A percentile compares a stretch with the other conserved stretches of the same genome.
Evolutionary conservation across 2,113 vertebrate genomes (phyloP).

Genomic region (Arenaria interpres): DNA sequence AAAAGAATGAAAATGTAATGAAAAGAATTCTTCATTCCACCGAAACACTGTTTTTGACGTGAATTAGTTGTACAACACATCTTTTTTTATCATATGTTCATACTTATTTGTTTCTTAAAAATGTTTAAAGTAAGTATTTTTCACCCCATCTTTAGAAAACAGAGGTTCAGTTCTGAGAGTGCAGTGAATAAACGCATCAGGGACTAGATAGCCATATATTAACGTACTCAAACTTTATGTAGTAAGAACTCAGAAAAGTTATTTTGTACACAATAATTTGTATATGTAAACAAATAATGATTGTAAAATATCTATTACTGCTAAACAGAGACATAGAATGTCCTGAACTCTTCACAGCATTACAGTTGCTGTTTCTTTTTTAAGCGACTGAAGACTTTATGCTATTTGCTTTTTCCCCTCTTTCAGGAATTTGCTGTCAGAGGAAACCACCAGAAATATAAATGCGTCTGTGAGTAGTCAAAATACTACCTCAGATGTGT

Average conservation of each 20-base stretch:
- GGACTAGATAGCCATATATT: background rate
- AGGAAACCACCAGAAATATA: slow-evolving; percentile 13
- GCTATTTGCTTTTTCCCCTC: background rate
- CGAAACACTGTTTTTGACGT: background rate
- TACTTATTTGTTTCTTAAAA: background rate
- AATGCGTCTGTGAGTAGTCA: background rate
- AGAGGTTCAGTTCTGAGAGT: background rate
- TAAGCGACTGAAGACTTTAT: background rate
- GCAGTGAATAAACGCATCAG: background rate
- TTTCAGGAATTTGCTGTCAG: background rate
- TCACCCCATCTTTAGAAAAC: background rate
- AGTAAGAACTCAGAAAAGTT: background rate
- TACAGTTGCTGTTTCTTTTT: background rate
- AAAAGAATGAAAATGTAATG: no score
- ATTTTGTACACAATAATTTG: background rate
- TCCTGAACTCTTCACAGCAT: background rate
- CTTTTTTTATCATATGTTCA: background rate
- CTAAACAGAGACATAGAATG: background rate
- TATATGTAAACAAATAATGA: background rate
- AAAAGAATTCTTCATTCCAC: background rate
- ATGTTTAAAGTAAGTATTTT: background rate
- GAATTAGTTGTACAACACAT: background rate
- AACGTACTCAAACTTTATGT: background rate
- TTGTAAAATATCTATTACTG: background rate
- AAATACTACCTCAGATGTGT: background rate